These are phyloP conservation scores for Hemithea aestivaria DNA, from an alignment of 2,888 invertebrate species.

Conservation along the genomic window DNA sequence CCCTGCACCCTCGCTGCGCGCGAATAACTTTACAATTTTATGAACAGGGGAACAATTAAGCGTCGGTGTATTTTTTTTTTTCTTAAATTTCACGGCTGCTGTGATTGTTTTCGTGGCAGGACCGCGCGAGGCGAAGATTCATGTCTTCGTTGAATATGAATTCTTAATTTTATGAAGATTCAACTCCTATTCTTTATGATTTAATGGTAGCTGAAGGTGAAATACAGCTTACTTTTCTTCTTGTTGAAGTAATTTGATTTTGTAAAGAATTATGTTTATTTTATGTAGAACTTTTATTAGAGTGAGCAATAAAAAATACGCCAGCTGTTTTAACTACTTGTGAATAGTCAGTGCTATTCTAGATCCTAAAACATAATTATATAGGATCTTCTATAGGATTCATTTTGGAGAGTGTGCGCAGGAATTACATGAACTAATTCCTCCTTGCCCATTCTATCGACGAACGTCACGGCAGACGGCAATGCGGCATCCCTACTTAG, in stretches of 20 bases:
- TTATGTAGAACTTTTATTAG: too few species aligned
- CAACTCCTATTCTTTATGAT: slow-evolving; percentile 56
- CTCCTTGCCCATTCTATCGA: too few species aligned
- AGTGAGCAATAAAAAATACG: too few species aligned
- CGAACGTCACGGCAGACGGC: too few species aligned
- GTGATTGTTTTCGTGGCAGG: slow-evolving; percentile 68
- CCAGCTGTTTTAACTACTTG: too few species aligned
- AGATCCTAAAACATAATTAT: too few species aligned
- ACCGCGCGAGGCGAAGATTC: slow-evolving; percentile 56
- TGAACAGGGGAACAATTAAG: slow-evolving; percentile 79
- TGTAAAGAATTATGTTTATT: slow-evolving; percentile 12
- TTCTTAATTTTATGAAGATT: slow-evolving; percentile 75
- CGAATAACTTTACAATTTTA: slow-evolving; percentile 77
- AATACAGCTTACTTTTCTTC: slow-evolving; percentile 31
- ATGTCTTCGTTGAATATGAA: slow-evolving; percentile 73
- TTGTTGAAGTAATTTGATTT: slow-evolving; percentile 16
- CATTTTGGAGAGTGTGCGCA: too few species aligned
- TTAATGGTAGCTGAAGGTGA: slow-evolving; percentile 36
- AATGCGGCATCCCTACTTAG: too few species aligned
- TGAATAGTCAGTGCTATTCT: too few species aligned
- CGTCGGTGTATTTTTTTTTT: slow-evolving; percentile 68
- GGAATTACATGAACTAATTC: too few species aligned
- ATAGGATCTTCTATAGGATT: too few species aligned
- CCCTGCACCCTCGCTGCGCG: slow-evolving; percentile 70
- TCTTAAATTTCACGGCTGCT: slow-evolving; percentile 64